These are phyloP conservation scores for Lasiurus cinereus DNA, from an alignment of 2,113 vertebrate genomes.

Conservation along the genomic window DNA sequence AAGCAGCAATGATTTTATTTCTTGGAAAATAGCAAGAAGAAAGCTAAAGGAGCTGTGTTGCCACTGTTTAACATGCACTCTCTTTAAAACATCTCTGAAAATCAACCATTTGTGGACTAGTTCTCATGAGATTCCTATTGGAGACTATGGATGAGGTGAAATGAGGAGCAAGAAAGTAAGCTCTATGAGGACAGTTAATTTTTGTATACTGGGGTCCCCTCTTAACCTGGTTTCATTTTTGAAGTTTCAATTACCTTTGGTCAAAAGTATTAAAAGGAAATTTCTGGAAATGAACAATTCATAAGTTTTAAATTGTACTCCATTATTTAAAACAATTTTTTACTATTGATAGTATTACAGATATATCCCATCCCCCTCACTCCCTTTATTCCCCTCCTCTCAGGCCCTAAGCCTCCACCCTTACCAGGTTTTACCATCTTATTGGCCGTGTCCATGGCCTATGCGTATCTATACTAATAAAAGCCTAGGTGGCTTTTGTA, in stretches of 20 bases:
- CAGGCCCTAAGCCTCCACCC: too few relatives aligned
- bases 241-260: not conserved
- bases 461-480: too few relatives aligned
- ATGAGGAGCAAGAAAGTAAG: not conserved
- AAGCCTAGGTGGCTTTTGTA: too few relatives aligned
- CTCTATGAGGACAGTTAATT: not conserved
- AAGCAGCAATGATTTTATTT: constrained; percentile 48
- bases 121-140: not conserved
- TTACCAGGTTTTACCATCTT: too few relatives aligned
- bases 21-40: not conserved
- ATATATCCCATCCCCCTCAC: too few relatives aligned
- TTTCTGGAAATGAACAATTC: not conserved
- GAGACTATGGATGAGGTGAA: not conserved
- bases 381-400: too few relatives aligned
- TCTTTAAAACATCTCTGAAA: constrained; percentile 24
- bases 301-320: not conserved
- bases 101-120: not conserved
- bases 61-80: not conserved
- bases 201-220: not conserved
- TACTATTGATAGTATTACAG: too few relatives aligned
- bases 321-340: not conserved
- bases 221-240: not conserved
- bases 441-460: too few relatives aligned
- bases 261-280: not conserved
- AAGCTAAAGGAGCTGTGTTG: not conserved